Conservation (phyloP, 2,113 vertebrate genomes). For the Strix uralensis region DNA sequence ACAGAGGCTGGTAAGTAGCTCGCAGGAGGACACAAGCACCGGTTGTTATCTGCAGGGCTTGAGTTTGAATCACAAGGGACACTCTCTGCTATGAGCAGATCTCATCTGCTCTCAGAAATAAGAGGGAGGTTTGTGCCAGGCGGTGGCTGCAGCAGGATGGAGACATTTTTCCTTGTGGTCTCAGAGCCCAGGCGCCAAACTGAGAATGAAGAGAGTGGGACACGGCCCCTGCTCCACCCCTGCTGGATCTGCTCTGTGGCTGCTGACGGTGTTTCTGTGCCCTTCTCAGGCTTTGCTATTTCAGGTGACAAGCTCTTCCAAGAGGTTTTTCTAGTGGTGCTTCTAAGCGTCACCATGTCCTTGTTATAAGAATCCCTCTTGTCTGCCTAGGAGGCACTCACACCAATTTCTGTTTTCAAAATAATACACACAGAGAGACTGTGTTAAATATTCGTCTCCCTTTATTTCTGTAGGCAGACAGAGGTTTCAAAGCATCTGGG, state of each 20-base stretch:
- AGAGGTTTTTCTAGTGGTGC: background rate
- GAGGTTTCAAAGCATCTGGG: background rate
- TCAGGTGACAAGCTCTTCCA: background rate
- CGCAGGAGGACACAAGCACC: background rate
- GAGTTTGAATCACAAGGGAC: background rate
- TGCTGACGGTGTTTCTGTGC: background rate
- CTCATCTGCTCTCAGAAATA: background rate
- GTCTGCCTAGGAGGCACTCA: background rate
- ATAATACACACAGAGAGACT: background rate
- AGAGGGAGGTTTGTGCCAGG: background rate
- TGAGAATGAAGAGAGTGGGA: background rate
- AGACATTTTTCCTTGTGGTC: background rate
- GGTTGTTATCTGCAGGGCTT: background rate
- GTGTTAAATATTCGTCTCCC: background rate
- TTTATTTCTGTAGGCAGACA: background rate
- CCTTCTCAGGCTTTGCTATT: background rate
- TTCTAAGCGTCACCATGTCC: background rate
- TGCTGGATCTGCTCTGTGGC: background rate
- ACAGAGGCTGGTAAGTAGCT: background rate
- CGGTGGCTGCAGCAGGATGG: background rate
- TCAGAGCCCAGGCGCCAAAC: background rate
- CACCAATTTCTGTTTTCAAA: background rate
- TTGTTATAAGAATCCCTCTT: background rate
- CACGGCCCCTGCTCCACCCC: rapidly evolving
- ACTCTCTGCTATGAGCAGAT: background rate